Evolutionary conservation across 2,113 vertebrate species (phyloP).

Genomic region (Cathartes aura): DNA sequence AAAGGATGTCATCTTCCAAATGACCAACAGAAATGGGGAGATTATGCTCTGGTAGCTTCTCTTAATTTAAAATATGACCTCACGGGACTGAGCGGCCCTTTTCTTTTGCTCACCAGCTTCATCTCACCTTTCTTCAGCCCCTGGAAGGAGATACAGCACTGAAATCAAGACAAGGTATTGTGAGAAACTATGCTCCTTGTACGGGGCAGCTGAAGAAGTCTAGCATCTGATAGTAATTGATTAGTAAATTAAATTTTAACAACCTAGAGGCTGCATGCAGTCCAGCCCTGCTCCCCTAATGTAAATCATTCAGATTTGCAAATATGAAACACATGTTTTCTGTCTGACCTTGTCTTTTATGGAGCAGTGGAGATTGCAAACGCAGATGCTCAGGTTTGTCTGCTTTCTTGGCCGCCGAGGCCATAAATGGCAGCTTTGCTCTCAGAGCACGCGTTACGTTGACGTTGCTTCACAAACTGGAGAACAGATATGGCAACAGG

Average conservation of each 20-base stretch:
- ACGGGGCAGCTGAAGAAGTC: neutral
- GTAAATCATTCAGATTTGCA: slow-evolving; percentile 39
- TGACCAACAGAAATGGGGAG: neutral
- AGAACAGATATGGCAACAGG: neutral
- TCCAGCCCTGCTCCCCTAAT: slow-evolving; percentile 28
- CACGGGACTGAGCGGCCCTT: neutral
- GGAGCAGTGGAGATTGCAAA: slow-evolving; percentile 61
- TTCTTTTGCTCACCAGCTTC: neutral
- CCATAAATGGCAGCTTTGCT: neutral
- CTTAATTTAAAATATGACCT: neutral
- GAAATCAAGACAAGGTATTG: neutral
- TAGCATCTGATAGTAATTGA: slow-evolving; percentile 61
- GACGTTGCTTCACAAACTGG: neutral
- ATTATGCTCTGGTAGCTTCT: neutral
- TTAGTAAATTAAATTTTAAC: slow-evolving; percentile 63
- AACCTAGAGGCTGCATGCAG: slow-evolving; percentile 7
- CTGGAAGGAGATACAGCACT: neutral
- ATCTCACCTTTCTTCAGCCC: neutral
- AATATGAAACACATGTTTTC: slow-evolving; percentile 60
- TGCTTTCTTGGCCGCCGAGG: neutral
- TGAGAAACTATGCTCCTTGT: neutral
- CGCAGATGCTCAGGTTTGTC: slow-evolving; percentile 36
- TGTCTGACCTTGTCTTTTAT: slow-evolving; percentile 50
- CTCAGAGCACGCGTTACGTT: neutral
- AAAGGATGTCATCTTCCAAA: neutral